A percentile compares a stretch with the other conserved stretches of the same genome.
These are phyloP conservation scores for Lagodon rhomboides DNA, from an alignment of 2,797 vertebrate genomes.

Conservation along the genomic window DNA sequence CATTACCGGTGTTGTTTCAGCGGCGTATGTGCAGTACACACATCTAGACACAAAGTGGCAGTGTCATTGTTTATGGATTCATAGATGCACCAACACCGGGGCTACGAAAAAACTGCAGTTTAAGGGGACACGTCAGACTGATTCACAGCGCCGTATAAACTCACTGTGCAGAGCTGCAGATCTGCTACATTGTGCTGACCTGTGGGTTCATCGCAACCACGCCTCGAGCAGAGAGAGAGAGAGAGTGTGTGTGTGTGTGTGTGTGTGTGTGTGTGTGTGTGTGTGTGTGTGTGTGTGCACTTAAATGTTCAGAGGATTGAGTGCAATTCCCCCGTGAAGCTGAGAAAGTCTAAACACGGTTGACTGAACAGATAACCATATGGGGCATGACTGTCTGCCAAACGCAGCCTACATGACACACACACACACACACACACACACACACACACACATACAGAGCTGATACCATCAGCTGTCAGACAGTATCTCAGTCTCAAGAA, in stretches of 20 bases:
- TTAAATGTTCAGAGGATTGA: constrained; percentile 60
- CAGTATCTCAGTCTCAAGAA: constrained; percentile 20
- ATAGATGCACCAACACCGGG: constrained; percentile 10
- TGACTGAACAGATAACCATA: constrained; percentile 70
- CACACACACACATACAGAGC: constrained; percentile 14
- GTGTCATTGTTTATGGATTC: constrained; percentile 30
- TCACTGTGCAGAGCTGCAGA: constrained; percentile 19
- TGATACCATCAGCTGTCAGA: constrained; percentile 40
- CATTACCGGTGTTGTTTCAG: constrained; percentile 7
- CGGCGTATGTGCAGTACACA: constrained; percentile 49
- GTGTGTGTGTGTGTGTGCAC: constrained; percentile 33
- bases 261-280: constrained; percentile 24
- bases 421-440: constrained; percentile 28
- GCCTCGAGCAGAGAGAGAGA: background rate
- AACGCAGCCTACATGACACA: constrained; percentile 42
- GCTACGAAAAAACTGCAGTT: constrained; percentile 43
- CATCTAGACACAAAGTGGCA: constrained; percentile 60
- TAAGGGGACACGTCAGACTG: constrained; percentile 18
- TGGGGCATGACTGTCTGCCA: constrained; percentile 59
- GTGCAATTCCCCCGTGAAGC: constrained; percentile 53
- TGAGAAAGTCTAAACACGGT: constrained; percentile 62
- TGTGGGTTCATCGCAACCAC: constrained; percentile 38
- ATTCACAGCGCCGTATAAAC: constrained; percentile 15
- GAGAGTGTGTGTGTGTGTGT: background rate
- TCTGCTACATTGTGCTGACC: constrained; percentile 30